A percentile compares a stretch with the other conserved stretches of the same genome.
These are phyloP conservation scores for Lasiurus cinereus DNA, from an alignment of 2,113 vertebrate genomes.

Conservation along the genomic window DNA sequence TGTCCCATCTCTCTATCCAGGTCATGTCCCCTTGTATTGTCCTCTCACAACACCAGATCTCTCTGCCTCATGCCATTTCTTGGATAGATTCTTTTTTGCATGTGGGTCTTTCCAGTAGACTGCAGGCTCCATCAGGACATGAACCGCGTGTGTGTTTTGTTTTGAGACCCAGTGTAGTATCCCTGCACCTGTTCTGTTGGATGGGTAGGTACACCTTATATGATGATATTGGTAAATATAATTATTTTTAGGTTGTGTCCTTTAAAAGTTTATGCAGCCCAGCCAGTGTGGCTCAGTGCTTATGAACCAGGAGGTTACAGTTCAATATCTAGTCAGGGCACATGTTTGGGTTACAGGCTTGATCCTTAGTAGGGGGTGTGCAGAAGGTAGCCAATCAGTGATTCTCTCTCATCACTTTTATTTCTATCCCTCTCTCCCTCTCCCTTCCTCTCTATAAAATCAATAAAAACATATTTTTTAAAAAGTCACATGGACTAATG, in stretches of 20 bases:
- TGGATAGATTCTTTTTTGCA: neutral
- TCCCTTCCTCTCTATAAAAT: too few species aligned
- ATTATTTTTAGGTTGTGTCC: constrained; percentile 5
- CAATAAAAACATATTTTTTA: too few species aligned
- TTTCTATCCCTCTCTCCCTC: too few species aligned
- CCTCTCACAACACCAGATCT: neutral
- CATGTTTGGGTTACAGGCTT: too few species aligned
- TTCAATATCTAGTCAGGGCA: too few species aligned
- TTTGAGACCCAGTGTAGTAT: neutral
- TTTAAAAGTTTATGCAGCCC: neutral
- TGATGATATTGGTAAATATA: neutral
- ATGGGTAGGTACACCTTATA: neutral
- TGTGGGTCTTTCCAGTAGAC: neutral
- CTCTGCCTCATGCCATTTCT: neutral
- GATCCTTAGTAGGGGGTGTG: too few species aligned
- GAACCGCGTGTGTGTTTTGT: neutral
- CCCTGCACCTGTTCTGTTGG: neutral
- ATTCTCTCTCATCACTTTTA: too few species aligned
- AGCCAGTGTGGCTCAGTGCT: too few species aligned
- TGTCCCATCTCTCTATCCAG: neutral
- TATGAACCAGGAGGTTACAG: too few species aligned
- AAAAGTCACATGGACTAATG: too few species aligned
- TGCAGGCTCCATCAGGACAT: neutral
- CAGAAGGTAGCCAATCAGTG: too few species aligned
- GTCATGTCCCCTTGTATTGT: neutral